phyloP scores from a whole-genome alignment of 2,113 vertebrate genomes.

The Dermatemys mawii region DNA sequence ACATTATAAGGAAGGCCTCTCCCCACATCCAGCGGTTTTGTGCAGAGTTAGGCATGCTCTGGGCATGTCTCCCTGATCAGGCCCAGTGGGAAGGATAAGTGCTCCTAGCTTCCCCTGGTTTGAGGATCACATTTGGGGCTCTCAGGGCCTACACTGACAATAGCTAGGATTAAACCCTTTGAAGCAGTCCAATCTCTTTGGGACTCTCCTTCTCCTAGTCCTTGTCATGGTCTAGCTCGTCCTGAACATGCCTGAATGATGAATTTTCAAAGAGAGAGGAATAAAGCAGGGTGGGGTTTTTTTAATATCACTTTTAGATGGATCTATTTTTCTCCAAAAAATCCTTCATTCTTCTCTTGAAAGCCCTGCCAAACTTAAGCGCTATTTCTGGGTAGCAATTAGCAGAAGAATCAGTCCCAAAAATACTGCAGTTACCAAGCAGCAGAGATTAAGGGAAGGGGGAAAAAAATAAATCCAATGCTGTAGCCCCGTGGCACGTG shows the following conservation, averaged over 20 bases:
- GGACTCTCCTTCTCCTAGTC: background rate
- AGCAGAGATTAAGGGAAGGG: constrained; percentile 44
- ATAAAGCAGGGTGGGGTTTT: background rate
- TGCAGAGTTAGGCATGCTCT: background rate
- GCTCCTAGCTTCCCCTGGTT: background rate
- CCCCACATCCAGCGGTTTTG: background rate
- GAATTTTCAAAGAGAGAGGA: background rate
- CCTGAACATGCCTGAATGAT: background rate
- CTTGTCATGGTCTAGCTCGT: background rate
- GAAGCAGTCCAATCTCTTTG: background rate
- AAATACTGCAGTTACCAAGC: constrained; percentile 74
- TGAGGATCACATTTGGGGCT: background rate
- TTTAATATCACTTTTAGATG: constrained; percentile 28
- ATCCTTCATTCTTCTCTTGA: constrained; percentile 64
- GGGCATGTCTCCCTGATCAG: background rate
- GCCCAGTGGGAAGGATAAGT: background rate
- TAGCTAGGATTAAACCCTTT: background rate
- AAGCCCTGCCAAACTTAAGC: constrained; percentile 71
- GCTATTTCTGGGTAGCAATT: constrained; percentile 78
- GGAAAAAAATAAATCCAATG: background rate
- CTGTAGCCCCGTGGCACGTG: constrained; percentile 31
- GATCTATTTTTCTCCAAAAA: constrained; percentile 13
- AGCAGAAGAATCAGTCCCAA: constrained; percentile 72
- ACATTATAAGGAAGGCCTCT: background rate
- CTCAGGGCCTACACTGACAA: background rate